phyloP scores from a whole-genome alignment of 1,140 invertebrate genomes.

The Samia ricini region DNA sequence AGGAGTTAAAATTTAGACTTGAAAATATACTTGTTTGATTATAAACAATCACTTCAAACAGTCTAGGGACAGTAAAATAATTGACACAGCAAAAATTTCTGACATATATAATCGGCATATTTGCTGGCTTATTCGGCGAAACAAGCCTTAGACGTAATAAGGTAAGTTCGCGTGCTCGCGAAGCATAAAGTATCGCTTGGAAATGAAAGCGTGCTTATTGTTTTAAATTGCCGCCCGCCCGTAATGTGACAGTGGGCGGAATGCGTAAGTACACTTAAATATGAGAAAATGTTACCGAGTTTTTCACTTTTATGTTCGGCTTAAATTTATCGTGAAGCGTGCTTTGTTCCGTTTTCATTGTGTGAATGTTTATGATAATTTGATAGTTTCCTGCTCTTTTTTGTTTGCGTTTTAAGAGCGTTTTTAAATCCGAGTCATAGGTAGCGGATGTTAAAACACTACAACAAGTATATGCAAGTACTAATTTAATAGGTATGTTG shows the following conservation, averaged over 20 bases:
- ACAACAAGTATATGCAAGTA: too few species aligned
- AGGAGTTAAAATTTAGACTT: too few species aligned
- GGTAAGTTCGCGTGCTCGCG: constrained; percentile 44
- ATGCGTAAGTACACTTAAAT: constrained; percentile 28
- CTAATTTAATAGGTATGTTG: too few species aligned
- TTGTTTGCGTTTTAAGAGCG: not conserved
- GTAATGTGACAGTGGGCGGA: constrained; percentile 62
- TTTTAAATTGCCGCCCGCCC: constrained; percentile 70
- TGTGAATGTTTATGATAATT: not conserved
- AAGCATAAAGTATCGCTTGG: constrained; percentile 59
- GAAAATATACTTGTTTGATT: too few species aligned
- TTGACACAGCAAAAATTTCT: not conserved
- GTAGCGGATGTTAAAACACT: too few species aligned
- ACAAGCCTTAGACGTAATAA: constrained; percentile 10
- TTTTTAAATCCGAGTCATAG: not conserved
- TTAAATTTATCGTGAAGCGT: constrained; percentile 1
- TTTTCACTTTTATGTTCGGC: not conserved
- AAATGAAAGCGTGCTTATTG: constrained; percentile 65
- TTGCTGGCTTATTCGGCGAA: constrained; percentile 38
- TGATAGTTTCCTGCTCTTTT: not conserved
- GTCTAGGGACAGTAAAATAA: too few species aligned
- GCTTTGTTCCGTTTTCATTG: not conserved
- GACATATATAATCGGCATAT: constrained; percentile 33
- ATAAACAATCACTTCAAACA: too few species aligned
- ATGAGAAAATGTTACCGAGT: constrained; percentile 4